Evolutionary conservation across 2,797 vertebrate species (phyloP), one percentile per base, ranked within the genome.

Genomic region (Apogon talboti): DNA sequence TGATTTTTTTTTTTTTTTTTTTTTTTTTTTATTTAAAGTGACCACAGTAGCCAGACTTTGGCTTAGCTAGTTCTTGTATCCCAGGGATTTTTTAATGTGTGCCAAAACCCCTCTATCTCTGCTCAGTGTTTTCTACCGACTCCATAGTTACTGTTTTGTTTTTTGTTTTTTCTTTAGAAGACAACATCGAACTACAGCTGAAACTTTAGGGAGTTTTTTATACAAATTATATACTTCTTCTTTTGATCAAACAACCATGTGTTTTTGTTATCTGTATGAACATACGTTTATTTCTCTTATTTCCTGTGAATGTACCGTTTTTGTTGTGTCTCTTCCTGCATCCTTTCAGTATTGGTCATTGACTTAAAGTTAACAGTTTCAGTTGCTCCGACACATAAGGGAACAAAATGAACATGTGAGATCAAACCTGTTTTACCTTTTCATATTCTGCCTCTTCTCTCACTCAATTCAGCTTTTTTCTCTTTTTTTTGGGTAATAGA

Each of bases 11-110:
- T 79, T 89, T 88, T 83, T 66, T 51, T 19, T 85, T 79, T 89
- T 88, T 83, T 66, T 51, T 19, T 85, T 66, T 51, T 19, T 85
- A 80, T 89, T 88, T 83, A 83, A 85, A 78, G 51, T 79, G 75
- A 86, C 75, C 76, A 87, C 63, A 79, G 49, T 85, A 79, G 79
- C 60, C 67, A 65, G 6, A 54, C 8, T 45, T 66, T 62, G 62
- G 64, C 58, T 75, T 45, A 13, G 50, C 12, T 74, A 68, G 69
- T 74, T 74, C n/a, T 66, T 78, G 1, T 69, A 70, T 74, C 56
- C 50, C 71, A 78, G 71, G 77, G 73, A 78, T 21, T 15, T 15
- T 74, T 40, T 74, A 24, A 42, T 63, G 82, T 84, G 82, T 84
- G 24, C 78, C 82, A 85, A 84, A 35, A 67, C 48, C 60, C 49